Percentiles rank a stretch among this genome's conserved stretches.
Evolutionary conservation across 1,140 invertebrate species (phyloP).

Genomic region (Tetranychus urticae): DNA sequence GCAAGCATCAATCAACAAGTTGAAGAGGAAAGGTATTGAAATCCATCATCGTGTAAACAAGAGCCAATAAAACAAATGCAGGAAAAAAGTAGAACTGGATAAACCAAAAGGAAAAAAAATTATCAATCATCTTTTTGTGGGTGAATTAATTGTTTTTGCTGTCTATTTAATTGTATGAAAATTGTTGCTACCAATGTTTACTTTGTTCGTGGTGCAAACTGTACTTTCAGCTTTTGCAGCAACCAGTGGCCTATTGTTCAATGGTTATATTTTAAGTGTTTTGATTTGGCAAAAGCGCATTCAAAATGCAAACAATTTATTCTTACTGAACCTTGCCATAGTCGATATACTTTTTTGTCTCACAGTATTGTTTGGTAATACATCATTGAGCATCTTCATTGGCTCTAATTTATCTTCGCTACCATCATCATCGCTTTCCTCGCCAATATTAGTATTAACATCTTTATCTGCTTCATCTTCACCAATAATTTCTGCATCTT

Average conservation of each 20-base stretch:
- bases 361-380: conserved; percentile 27
- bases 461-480: neutral
- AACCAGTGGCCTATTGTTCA: conserved; percentile 10
- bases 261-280: conserved; percentile 12
- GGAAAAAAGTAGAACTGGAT: no score
- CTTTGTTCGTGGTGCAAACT: neutral
- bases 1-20: no score
- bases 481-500: conserved; percentile 14
- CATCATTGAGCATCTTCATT: conserved; percentile 19
- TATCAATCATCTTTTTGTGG: no score
- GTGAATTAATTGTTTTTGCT: no score
- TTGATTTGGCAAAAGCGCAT: conserved; percentile 20
- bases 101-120: no score
- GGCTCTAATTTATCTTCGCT: neutral
- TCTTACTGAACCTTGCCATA: conserved; percentile 40
- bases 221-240: conserved; percentile 3
- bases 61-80: no score
- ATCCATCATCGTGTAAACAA: no score
- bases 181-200: neutral
- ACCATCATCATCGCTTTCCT: neutral
- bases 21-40: no score
- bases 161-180: no score
- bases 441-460: no score
- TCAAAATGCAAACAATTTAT: conserved; percentile 34
- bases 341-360: conserved; percentile 38